Base-by-base conservation (phyloP, 2,113 vertebrate genomes). In the Rhinoderma darwinii region DNA sequence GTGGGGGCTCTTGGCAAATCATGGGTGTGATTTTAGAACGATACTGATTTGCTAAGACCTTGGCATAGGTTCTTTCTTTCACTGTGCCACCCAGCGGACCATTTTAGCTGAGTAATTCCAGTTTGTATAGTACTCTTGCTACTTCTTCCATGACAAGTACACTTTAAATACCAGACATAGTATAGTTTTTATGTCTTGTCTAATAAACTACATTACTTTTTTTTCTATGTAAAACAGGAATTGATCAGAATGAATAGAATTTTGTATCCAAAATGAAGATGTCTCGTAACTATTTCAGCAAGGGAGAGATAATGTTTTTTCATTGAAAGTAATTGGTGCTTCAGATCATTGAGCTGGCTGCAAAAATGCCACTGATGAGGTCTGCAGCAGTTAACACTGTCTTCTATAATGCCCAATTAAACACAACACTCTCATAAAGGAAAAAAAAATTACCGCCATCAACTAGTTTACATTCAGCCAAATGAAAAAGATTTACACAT, bases 311-410 rank as follows among this genome's bases (percentile, higher is more conserved):
- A 94, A 91, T 93, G 91, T 86, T 89, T 91, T 89, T 92, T 91
- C 93, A 93, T 91, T 89, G 90, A 94, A 93, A 92, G 90, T 94
- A 94, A 94, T 92, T 93, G 89, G 90, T 91, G 89, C 93, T 93
- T 93, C 92, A 91, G 91, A 94, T 93, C 91, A 88, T 88, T 91
- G 89, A 91, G 73, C 89, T 91, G 88, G 89, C 88, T 90, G 92
- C 89, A 93, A 92, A 93, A 89, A 88, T 75, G 56, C 91, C 80
- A 92, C 90, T 90, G 90, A 88, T 91, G 89, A 92, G 89, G 89
- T 89, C 90, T 90, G 87, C 88, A 82, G 89, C 92, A 91, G 89
- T 90, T 90, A 92, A 90, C 88, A 89, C 90, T 90, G 12, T 10
- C 88, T 89, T 90, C 91, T 91, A 91, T 82, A 93, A 93, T 91